phyloP scores from a whole-genome alignment of 2,888 invertebrate species.

The Zhuqinia jingwanae region DNA sequence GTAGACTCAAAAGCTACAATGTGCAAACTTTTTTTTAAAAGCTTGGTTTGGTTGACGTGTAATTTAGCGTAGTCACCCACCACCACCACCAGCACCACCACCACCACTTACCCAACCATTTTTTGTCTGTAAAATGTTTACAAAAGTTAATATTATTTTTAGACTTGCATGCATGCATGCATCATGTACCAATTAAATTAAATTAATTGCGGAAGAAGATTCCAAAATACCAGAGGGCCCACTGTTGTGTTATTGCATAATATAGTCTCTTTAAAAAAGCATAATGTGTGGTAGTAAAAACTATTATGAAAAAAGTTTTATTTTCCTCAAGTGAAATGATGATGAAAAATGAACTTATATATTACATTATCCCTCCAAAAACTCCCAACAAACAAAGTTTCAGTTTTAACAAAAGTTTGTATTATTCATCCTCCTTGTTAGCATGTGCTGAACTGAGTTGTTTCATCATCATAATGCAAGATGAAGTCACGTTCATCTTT shows the following conservation, averaged over 20 bases:
- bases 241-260: constrained; percentile 4
- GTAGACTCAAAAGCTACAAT: no score
- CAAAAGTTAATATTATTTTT: neutral
- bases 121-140: neutral
- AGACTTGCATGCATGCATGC: constrained; percentile 14
- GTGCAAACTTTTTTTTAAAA: no score
- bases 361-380: no score
- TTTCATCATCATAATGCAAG: no score
- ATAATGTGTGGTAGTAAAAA: no score
- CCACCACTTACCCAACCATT: neutral
- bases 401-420: no score
- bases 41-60: neutral
- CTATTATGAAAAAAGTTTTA: neutral
- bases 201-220: constrained; percentile 29
- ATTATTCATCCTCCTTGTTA: neutral
- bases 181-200: constrained; percentile 22
- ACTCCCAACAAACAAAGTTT: neutral
- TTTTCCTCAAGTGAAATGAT: neutral
- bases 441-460: neutral
- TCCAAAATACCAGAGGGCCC: neutral
- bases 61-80: neutral
- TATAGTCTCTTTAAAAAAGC: no score
- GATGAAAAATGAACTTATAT: no score
- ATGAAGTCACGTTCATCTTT: constrained; percentile 22
- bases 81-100: no score